Evolutionary conservation across 1,140 invertebrate species (phyloP), one percentile per base, ranked within the genome.

Genomic region (Lutraria rhynchaena): DNA sequence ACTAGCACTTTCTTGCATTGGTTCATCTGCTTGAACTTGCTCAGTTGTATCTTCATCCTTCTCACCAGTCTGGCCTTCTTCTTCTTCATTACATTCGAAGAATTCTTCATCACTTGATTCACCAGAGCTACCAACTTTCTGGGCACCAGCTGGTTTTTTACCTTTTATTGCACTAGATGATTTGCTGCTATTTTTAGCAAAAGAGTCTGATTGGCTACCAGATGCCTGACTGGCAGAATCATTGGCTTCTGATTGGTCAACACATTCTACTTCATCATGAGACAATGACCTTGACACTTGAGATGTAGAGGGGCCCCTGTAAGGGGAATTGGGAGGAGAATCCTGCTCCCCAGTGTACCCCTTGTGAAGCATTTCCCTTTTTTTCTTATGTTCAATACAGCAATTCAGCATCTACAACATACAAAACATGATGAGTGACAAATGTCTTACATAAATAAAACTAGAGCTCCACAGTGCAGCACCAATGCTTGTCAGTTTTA

Each of bases 401-500:
- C 97, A 98, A 91, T 99, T 99, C 11, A 99, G 93, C 95, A 99
- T 97, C 94, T 99, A 95, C 49, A 90, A 90, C 24, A 2, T 35
- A 37, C 19, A 13, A 65, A 65, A 49, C n/a, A n/a, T n/a, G n/a
- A n/a, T n/a, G n/a, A n/a, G n/a, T n/a, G n/a, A n/a, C n/a, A n/a
- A n/a, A n/a, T n/a, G n/a, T n/a, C n/a, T n/a, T n/a, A n/a, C n/a
- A n/a, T n/a, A n/a, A n/a, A n/a, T n/a, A n/a, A n/a, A n/a, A n/a
- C n/a, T n/a, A n/a, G n/a, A n/a, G n/a, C n/a, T n/a, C n/a, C n/a
- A n/a, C n/a, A n/a, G n/a, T n/a, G n/a, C n/a, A n/a, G n/a, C n/a
- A n/a, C n/a, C n/a, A n/a, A n/a, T n/a, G n/a, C n/a, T n/a, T n/a
- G n/a, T n/a, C n/a, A n/a, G n/a, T n/a, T n/a, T n/a, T n/a, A n/a